Percentiles rank a stretch among this genome's conserved stretches.
phyloP scores from a whole-genome alignment of 2,888 invertebrate genomes.

The Tipula vernalis region DNA sequence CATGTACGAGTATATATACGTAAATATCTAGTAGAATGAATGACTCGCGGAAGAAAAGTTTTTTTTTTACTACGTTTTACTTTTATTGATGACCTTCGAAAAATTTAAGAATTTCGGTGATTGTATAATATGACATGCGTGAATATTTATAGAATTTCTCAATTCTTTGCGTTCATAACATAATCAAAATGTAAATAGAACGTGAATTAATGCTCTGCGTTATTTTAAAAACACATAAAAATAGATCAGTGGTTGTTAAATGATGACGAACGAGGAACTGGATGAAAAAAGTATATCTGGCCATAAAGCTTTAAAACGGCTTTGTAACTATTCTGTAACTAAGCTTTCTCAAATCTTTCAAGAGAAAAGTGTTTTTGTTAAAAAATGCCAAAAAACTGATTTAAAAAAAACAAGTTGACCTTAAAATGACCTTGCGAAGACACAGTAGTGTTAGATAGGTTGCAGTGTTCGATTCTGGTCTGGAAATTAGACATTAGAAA shows the following conservation, averaged over 20 bases:
- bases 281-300: no score
- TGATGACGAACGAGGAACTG: neutral
- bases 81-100: neutral
- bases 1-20: neutral
- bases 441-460: no score
- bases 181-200: neutral
- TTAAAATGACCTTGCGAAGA: no score
- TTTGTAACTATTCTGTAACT: no score
- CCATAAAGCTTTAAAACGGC: no score
- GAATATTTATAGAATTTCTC: neutral
- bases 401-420: no score
- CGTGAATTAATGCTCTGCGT: neutral
- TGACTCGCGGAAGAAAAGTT: neutral
- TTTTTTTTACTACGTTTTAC: neutral
- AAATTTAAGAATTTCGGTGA: neutral
- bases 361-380: no score
- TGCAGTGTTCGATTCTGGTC: no score
- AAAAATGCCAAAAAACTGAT: no score
- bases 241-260: neutral
- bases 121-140: neutral
- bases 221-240: neutral
- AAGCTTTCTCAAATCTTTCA: no score
- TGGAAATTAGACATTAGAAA: no score
- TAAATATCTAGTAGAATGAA: neutral
- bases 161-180: neutral